These are phyloP conservation scores for Synanthedon andrenaeformis DNA, from an alignment of 2,888 invertebrate species.

Conservation along the genomic window DNA sequence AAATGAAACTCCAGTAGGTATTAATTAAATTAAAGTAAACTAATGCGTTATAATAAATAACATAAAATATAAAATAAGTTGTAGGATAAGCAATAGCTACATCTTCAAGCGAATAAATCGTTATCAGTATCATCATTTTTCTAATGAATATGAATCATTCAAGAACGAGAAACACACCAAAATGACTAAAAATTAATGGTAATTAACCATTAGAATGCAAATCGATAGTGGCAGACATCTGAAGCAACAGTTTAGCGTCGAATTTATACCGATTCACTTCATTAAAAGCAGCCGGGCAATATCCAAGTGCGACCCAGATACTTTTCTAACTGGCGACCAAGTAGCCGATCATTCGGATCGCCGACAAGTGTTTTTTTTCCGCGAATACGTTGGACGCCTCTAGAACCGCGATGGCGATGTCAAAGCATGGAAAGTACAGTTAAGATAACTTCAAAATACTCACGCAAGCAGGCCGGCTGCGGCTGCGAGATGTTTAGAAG, in stretches of 20 bases:
- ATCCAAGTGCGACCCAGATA: constrained; percentile 31
- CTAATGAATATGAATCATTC: no score
- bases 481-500: constrained; percentile 26
- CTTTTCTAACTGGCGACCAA: constrained; percentile 21
- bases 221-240: no score
- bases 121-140: no score
- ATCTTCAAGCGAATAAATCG: no score
- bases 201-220: no score
- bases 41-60: no score
- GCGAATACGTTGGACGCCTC: constrained; percentile 36
- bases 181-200: no score
- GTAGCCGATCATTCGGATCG: constrained; percentile 25
- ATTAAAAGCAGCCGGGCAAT: constrained; percentile 18
- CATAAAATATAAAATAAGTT: no score
- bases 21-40: no score
- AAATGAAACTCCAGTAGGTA: no score
- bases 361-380: constrained; percentile 45
- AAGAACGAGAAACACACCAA: no score
- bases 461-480: constrained; percentile 35
- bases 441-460: constrained; percentile 57
- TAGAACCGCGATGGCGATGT: constrained; percentile 31
- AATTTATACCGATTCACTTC: constrained; percentile 2
- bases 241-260: neutral
- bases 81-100: no score
- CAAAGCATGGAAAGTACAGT: constrained; percentile 56